Evolutionary conservation across 2,888 invertebrate species (phyloP), one percentile per base, ranked within the genome.

Genomic region (Cephalotes varians): DNA sequence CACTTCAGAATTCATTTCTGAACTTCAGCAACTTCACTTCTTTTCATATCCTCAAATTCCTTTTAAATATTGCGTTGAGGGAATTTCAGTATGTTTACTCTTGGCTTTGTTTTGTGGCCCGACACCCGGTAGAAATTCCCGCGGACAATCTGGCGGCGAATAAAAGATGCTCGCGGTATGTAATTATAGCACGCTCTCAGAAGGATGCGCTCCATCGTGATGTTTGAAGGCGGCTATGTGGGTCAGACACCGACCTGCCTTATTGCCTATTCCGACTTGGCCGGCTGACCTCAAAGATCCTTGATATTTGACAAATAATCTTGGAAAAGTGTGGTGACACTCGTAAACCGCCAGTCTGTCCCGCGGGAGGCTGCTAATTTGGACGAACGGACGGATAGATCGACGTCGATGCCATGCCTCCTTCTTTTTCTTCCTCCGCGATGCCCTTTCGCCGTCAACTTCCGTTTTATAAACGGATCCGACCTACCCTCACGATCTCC

Each of bases 221-320:
- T 77, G 44, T 87, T 83, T 86, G 80, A 82, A 80, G 84, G 56
- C 83, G 84, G 74, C 84, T 85, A 91, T 91, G 82, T 92, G 87
- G 91, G 91, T 91, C 92, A 91, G 89, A 83, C 86, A 88, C 84
- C 88, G 91, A 87, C 88, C 89, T 84, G 83, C 84, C 85, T 89
- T 87, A 87, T 88, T 85, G 87, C 87, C 86, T 85, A 81, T 79
- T 37, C 85, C 67, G 84, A 88, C 21, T 28, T 60, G 2, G 58
- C 76, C 79, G 49, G 65, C 85, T 87, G 83, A 73, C 81, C 65
- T 58, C 60, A 34, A 69, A 82, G 77, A 65, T 67, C 28, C 51
- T 67, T 76, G 67, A 76, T 76, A 76, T 76, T 76, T 76, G 51
- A 76, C 51, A 67, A 76, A 72, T 65, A 65, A 51, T 56, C 15